These are phyloP conservation scores for Caenorhabditis drosophilae DNA, from an alignment of 2,888 invertebrate genomes.

Conservation along the genomic window DNA sequence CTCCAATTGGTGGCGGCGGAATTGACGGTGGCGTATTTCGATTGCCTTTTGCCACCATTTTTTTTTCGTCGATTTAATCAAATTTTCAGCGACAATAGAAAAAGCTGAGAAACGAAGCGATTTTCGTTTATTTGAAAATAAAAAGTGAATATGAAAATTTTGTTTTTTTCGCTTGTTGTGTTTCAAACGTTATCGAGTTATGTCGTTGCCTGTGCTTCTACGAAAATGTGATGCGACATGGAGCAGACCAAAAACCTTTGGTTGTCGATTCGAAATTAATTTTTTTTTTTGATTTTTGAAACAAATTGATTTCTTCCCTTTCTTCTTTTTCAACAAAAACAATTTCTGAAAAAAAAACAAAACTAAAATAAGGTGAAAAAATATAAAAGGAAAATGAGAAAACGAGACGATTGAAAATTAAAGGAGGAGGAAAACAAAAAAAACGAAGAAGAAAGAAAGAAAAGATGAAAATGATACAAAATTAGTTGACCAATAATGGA, in stretches of 20 bases:
- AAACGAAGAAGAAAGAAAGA: background rate
- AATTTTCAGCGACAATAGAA: background rate
- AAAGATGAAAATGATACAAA: slow-evolving; percentile 7
- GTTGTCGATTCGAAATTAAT: too few relatives aligned
- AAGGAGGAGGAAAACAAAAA: background rate
- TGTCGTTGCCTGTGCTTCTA: slow-evolving; percentile 31
- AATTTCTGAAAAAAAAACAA: background rate
- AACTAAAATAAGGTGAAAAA: background rate
- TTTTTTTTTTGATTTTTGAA: too few relatives aligned
- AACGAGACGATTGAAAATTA: background rate
- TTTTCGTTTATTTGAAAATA: slow-evolving; percentile 1
- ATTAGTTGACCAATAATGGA: too few relatives aligned
- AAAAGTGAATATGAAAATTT: too few relatives aligned
- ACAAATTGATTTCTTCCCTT: too few relatives aligned
- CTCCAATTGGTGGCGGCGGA: slow-evolving; percentile 26
- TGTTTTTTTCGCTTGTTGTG: too few relatives aligned
- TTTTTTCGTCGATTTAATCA: too few relatives aligned
- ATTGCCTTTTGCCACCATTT: slow-evolving; percentile 29
- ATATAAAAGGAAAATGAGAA: background rate
- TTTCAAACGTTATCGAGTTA: too few relatives aligned
- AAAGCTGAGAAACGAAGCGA: background rate
- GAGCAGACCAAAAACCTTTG: background rate
- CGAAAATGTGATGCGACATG: slow-evolving; percentile 36
- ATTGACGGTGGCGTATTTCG: slow-evolving; percentile 13
- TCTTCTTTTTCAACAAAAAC: too few relatives aligned